Evolutionary conservation across 2,113 vertebrate species (phyloP), one percentile per base, ranked within the genome.

Genomic region (Erpornis zantholeuca): DNA sequence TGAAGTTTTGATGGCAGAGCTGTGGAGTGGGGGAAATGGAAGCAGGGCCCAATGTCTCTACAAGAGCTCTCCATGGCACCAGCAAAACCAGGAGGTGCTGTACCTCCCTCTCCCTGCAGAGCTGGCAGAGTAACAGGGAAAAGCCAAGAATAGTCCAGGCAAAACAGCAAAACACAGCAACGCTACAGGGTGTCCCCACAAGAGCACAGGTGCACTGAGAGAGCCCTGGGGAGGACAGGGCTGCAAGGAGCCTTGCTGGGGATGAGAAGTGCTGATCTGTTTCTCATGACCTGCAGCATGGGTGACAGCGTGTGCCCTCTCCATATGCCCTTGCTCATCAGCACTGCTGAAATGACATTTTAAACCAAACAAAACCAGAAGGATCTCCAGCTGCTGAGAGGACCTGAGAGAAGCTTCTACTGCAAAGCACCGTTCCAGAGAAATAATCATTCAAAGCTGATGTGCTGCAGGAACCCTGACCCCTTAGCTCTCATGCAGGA

Each of bases 151-250:
- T 6, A 53, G 35, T 15, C 12, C 42, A 75, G 20, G 12, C 6
- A 69, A 72, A 10, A 14, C 3, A 86, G 11, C 18, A 81, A 38
- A 81, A 7, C 1, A 42, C 10, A 7, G 10, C 31, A 56, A 3
- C 15, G 76, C 24, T n/a, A 4, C 0, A 0, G 20, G 7, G 14
- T 76, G 40, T 1, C 24, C 18, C 15, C 44, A 23, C n/a, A 76
- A 12, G 7, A n/a, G 27, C 60, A 42, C 23, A 77, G 38, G 20
- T 4, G 10, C 19, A 9, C 18, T 6, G 22, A 44, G 49, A 45
- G 45, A 50, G 16, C 4, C 40, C 1, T 0, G 14, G 10, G 25
- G 24, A 65, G 12, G 25, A 56, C n/a, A 49, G 52, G 6, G 11
- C 18, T 47, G 28, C 52, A 68, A 76, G n/a, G 45, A 76, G 14